A percentile compares a stretch with the other conserved stretches of the same genome.
These are phyloP conservation scores for Shargacucullia verbasci DNA, from an alignment of 2,888 invertebrate species.

Conservation along the genomic window DNA sequence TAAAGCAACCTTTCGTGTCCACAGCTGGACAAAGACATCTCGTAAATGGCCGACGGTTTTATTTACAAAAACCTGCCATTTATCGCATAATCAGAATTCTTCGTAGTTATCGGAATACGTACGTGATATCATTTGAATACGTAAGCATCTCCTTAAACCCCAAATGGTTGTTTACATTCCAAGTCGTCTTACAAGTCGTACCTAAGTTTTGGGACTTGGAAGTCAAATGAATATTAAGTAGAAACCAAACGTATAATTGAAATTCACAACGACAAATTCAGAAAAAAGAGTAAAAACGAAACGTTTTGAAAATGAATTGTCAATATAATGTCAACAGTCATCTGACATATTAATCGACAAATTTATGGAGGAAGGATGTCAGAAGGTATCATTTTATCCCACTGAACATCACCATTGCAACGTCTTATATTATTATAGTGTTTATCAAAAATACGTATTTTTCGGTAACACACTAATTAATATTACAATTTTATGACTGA, in stretches of 20 bases:
- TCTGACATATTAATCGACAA: conserved; percentile 36
- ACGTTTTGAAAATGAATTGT: conserved; percentile 39
- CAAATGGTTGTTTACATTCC: no score
- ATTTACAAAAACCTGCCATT: no score
- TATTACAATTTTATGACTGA: conserved; percentile 42
- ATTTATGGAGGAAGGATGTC: conserved; percentile 22
- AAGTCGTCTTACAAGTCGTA: no score
- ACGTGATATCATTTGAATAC: no score
- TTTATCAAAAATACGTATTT: conserved; percentile 12
- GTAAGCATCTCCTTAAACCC: no score
- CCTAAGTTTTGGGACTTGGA: no score
- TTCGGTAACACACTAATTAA: background rate
- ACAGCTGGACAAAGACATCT: no score
- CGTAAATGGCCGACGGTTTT: no score
- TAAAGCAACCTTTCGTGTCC: no score
- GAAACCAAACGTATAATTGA: conserved; percentile 8
- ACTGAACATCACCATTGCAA: conserved; percentile 28
- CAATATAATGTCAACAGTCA: conserved; percentile 29
- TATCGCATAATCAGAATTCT: no score
- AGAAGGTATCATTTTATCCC: conserved; percentile 11
- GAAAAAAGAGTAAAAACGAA: conserved; percentile 10
- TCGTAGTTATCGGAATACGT: no score
- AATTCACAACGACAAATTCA: background rate
- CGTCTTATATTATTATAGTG: conserved; percentile 21
- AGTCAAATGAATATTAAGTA: no score